Conservation (phyloP, 1,140 invertebrate species). For the Leptopilina clavipes region DNA sequence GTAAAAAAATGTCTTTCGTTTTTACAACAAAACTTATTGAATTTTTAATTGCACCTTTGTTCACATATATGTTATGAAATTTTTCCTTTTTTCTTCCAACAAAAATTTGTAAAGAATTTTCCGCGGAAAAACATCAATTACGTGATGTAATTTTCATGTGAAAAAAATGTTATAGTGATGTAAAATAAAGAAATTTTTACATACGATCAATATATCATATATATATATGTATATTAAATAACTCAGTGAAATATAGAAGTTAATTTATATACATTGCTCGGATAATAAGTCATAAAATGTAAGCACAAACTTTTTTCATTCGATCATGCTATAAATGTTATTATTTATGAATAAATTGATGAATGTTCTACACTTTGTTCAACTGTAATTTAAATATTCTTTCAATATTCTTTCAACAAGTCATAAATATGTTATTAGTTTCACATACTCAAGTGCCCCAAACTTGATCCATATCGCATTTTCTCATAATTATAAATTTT, state of each 20-base stretch:
- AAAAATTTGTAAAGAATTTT: too few species aligned
- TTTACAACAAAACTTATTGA: neutral
- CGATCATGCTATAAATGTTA: neutral
- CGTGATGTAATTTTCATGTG: too few species aligned
- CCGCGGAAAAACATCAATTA: too few species aligned
- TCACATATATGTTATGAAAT: too few species aligned
- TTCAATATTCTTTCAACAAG: neutral
- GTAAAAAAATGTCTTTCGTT: neutral
- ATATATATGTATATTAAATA: neutral
- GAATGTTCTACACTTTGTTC: neutral
- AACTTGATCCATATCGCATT: neutral
- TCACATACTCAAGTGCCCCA: neutral
- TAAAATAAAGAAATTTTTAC: neutral
- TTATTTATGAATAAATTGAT: slow-evolving; percentile 34
- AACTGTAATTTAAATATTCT: slow-evolving; percentile 1
- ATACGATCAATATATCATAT: slow-evolving; percentile 3
- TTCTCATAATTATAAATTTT: neutral
- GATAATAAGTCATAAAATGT: slow-evolving; percentile 27
- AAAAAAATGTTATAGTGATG: too few species aligned
- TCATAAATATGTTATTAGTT: neutral
- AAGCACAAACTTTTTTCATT: slow-evolving; percentile 8
- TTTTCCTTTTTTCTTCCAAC: too few species aligned
- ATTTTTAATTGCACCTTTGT: too few species aligned
- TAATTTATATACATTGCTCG: neutral
- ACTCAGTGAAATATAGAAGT: slow-evolving; percentile 18